Base-by-base conservation (phyloP, 2,888 invertebrate species). In the Oscheius onirici region DNA sequence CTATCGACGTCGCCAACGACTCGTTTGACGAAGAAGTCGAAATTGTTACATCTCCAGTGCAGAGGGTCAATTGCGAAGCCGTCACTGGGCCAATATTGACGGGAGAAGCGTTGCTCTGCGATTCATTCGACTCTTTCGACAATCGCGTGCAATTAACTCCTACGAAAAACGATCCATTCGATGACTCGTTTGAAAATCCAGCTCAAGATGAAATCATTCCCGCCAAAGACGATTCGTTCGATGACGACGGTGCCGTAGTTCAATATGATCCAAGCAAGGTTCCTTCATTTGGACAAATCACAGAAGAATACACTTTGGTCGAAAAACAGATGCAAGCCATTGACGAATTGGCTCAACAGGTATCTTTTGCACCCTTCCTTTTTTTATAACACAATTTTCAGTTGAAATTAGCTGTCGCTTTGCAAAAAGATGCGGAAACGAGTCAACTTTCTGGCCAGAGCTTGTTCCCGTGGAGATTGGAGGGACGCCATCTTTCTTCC, bases 311-410 rank as follows among this genome's bases (percentile, higher is more conserved):
- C 24, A 17, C 52, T 22, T 13, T 3, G 22, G 6, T 34, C n/a
- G 58, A 41, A 34, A 63, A 17, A 49, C 22, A 28, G 46, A 58
- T 24, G 69, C 10, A 49, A 20, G 44, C 11, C 20, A 34, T 69
- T 13, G 69, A 69, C 41, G 49, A 44, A 24, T 24, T 69, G 34
- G 58, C 69, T 2, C 22, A 24, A 17, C 58, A 69, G 69, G 69
- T 69, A 11, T 1, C n/a, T n/a, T 20, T 10, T 20, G n/a, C n/a
- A n/a, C n/a, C n/a, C n/a, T n/a, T n/a, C n/a, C n/a, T 15, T 17
- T 22, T 3, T 28, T 2, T 28, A 49, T 13, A 3, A 17, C 11
- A 52, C 8, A 17, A 24, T 46, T 17, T 69, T 20, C 46, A 69
- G 69, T 46, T 69, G 28, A 69, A 58, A 69, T 26, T 58, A 8